These are phyloP conservation scores for Adelges cooleyi DNA, from an alignment of 1,140 invertebrate species.

Conservation along the genomic window DNA sequence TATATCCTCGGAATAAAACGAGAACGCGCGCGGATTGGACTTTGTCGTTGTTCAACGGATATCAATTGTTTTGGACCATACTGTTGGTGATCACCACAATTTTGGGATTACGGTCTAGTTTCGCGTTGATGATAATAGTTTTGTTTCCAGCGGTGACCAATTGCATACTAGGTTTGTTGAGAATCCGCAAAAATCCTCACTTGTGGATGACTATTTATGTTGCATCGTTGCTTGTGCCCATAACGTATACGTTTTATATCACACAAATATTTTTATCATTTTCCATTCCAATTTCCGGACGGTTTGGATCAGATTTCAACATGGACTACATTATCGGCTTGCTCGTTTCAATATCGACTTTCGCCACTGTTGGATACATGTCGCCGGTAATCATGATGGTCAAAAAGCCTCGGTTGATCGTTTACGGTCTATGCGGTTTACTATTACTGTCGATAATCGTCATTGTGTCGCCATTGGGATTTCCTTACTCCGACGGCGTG, in stretches of 20 bases:
- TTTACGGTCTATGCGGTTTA: background rate
- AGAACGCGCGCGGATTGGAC: background rate
- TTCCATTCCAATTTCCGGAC: background rate
- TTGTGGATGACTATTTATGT: background rate
- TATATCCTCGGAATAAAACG: background rate
- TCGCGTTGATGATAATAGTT: background rate
- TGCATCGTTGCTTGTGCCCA: background rate
- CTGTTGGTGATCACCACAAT: background rate
- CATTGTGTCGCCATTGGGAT: background rate
- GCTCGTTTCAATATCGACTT: background rate
- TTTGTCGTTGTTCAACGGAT: background rate
- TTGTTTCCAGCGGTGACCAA: background rate
- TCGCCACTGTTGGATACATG: background rate
- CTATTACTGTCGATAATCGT: background rate
- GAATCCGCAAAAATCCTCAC: background rate
- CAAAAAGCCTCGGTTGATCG: background rate
- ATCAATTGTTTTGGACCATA: background rate
- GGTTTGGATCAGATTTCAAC: background rate
- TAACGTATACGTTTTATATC: background rate
- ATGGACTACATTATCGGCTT: background rate
- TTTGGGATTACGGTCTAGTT: background rate
- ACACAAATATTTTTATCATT: constrained; percentile 1
- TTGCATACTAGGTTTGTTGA: background rate
- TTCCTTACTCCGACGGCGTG: background rate
- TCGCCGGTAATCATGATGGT: background rate